A percentile compares a stretch with the other conserved stretches of the same genome.
Conservation (phyloP, 2,113 vertebrate genomes). For the Rissa tridactyla region DNA sequence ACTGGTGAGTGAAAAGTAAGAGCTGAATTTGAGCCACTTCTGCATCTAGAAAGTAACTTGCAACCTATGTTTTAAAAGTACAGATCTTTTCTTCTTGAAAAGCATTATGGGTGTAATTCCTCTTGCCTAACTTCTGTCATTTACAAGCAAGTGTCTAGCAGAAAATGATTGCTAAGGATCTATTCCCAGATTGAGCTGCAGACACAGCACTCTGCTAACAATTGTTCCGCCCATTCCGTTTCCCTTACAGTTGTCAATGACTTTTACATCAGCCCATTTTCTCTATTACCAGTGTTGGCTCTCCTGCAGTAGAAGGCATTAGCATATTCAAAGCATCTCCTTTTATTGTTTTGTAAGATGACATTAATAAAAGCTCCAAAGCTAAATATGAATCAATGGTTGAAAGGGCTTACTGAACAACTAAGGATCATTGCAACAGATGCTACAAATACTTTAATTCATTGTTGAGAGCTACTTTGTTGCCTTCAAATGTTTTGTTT, state of each 20-base stretch:
- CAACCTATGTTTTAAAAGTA: neutral
- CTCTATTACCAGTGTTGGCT: neutral
- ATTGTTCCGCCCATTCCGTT: neutral
- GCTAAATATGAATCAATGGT: neutral
- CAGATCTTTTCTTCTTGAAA: neutral
- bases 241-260: neutral
- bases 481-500: conserved; percentile 7
- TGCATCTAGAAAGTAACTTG: neutral
- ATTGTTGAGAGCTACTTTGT: neutral
- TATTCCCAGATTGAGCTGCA: neutral
- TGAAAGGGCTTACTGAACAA: neutral
- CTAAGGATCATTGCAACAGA: neutral
- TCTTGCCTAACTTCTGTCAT: neutral
- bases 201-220: neutral
- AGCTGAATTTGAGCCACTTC: neutral
- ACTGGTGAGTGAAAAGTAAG: neutral
- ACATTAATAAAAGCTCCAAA: neutral
- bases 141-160: neutral
- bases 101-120: neutral
- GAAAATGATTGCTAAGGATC: neutral
- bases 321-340: conserved; percentile 16
- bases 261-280: neutral
- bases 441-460: neutral
- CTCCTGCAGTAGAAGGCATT: neutral
- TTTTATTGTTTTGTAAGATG: neutral